These are phyloP conservation scores for Lepidotrigona ventralis DNA, from an alignment of 1,140 invertebrate genomes.

Conservation along the genomic window DNA sequence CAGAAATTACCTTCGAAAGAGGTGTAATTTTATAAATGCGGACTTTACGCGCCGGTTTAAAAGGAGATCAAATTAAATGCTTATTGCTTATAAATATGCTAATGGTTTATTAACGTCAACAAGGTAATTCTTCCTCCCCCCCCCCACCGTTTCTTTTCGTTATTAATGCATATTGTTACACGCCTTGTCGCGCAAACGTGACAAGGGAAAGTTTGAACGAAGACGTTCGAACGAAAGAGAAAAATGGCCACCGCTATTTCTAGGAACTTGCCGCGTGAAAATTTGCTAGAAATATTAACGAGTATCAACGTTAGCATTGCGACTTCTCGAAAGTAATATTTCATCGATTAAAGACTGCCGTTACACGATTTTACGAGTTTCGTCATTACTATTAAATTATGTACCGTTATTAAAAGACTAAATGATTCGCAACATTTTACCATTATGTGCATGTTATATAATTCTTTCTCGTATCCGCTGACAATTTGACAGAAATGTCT, in stretches of 20 bases:
- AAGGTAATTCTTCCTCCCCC: background rate
- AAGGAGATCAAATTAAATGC: background rate
- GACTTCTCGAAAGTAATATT: background rate
- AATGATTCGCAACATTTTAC: no score
- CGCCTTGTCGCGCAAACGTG: background rate
- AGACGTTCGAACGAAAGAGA: background rate
- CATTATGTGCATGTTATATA: no score
- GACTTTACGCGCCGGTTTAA: background rate
- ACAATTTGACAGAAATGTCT: no score
- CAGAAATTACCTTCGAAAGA: background rate
- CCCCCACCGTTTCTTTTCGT: background rate
- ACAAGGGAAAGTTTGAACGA: background rate
- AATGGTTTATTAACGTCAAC: constrained; percentile 3
- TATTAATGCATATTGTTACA: background rate
- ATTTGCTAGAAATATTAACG: no score
- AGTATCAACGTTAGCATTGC: no score
- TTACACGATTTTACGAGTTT: no score
- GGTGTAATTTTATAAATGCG: background rate
- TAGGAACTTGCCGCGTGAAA: no score
- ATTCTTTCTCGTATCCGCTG: no score
- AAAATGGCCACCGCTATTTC: background rate
- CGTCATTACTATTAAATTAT: no score
- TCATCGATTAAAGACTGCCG: background rate
- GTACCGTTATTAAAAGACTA: no score
- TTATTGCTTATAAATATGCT: constrained; percentile 9